These are phyloP conservation scores for Oostethus manadensis DNA, from an alignment of 2,113 vertebrate genomes.

Conservation along the genomic window DNA sequence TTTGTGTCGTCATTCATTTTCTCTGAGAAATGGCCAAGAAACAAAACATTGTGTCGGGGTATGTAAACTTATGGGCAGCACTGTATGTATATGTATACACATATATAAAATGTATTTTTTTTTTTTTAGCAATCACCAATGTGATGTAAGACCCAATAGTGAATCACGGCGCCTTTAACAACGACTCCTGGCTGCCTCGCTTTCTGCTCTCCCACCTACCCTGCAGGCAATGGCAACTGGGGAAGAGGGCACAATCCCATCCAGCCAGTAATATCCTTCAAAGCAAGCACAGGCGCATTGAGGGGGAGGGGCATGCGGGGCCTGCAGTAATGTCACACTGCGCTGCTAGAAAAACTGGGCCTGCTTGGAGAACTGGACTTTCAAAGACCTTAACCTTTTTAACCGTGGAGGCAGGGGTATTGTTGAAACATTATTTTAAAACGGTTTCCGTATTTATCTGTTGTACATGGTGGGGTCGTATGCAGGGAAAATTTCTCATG, in stretches of 20 bases:
- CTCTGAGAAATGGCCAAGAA: too few species aligned
- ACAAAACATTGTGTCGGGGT: too few species aligned
- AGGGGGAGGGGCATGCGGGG: conserved; percentile 31
- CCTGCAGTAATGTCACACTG: conserved; percentile 50
- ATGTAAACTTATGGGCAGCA: too few species aligned
- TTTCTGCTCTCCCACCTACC: conserved; percentile 18
- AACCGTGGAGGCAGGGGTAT: not conserved
- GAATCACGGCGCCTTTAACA: not conserved
- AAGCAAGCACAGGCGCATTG: conserved; percentile 24
- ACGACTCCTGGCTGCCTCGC: too few species aligned
- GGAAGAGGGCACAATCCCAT: conserved; percentile 51
- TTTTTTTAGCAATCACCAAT: too few species aligned
- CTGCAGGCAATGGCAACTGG: conserved; percentile 46
- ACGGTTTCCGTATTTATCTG: too few species aligned
- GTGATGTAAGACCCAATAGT: not conserved
- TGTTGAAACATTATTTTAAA: not conserved
- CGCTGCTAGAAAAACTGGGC: conserved; percentile 39
- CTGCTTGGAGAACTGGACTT: conserved; percentile 15
- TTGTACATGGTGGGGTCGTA: too few species aligned
- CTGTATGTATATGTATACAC: too few species aligned
- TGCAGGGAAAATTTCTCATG: too few species aligned
- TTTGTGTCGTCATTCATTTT: too few species aligned
- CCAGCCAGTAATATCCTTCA: conserved; percentile 50
- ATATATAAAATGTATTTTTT: too few species aligned
- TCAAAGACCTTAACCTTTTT: not conserved